Conservation (phyloP, 2,113 vertebrate species). For the Hiodon alosoides region DNA sequence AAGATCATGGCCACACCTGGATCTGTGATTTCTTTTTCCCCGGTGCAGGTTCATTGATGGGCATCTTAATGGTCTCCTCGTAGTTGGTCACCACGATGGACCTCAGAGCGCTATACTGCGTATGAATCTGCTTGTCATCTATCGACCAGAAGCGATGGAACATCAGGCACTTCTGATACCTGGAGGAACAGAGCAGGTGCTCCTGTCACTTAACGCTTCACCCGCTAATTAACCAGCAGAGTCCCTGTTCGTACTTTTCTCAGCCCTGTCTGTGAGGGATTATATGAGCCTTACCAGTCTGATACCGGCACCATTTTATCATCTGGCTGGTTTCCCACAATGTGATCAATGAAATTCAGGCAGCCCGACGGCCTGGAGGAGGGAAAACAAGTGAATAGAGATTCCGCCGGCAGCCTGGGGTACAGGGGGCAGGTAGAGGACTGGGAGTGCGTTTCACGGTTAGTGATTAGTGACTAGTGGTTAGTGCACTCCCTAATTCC, state of each 20-base stretch:
- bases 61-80: constrained; percentile 79
- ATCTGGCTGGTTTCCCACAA: constrained; percentile 78
- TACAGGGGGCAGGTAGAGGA: too few species aligned
- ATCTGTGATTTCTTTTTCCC: constrained; percentile 72
- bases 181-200: constrained; percentile 34
- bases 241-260: neutral
- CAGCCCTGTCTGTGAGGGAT: constrained; percentile 28
- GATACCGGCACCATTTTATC: constrained; percentile 66
- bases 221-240: too few species aligned
- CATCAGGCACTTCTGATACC: constrained; percentile 73
- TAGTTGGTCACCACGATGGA: constrained; percentile 76
- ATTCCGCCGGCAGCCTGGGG: neutral
- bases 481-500: too few species aligned
- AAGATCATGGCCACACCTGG: constrained; percentile 52
- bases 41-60: constrained; percentile 71
- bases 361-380: constrained; percentile 51
- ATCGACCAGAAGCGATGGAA: constrained; percentile 80
- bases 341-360: constrained; percentile 70
- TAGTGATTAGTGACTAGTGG: too few species aligned
- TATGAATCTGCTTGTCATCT: constrained; percentile 76
- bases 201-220: neutral
- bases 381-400: constrained; percentile 12
- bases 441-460: too few species aligned
- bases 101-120: constrained; percentile 67
- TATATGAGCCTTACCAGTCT: constrained; percentile 63